Evolutionary conservation across 2,888 invertebrate species (phyloP), one percentile per base, ranked within the genome.

Genomic region (Cepaea hortensis): DNA sequence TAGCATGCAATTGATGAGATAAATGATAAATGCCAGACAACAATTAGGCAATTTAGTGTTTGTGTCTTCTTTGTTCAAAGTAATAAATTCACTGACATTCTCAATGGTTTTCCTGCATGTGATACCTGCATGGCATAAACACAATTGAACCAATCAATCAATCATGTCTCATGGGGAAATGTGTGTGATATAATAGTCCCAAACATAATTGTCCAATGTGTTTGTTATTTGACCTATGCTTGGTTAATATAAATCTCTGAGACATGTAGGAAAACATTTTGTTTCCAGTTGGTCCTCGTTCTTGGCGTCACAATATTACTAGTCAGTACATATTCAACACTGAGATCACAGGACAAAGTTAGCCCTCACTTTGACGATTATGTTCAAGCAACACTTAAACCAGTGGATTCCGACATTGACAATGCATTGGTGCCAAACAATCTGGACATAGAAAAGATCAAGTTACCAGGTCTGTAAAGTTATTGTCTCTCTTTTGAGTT

Each of bases 221-320:
- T 35, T 35, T 35, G 35, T 35, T 35, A 35, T 35, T 35, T 35
- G 35, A 35, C 35, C 35, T 35, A 7, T 73, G 13, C 73, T n/a
- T 73, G n/a, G n/a, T 73, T 73, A 35, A 35, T 5, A 23, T 3
- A 73, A n/a, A 35, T 73, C 13, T 73, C 18, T 15, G 18, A 15
- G 18, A 68, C 18, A 68, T 20, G 6, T 18, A 23, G 7, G 7
- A 6, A 72, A 5, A 5, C 23, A 3, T 77, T 55, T 77, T 77
- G 3, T 9, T 84, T 79, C n/a, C 94, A 97, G 97, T 95, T 96
- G 46, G 96, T 98, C 85, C 94, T 98, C 75, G 95, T 97, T 79
- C 95, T 97, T 89, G 98, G 98, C 0, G 95, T 98, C n/a, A 96
- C 97, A 81, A 96, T 98, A 86, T 96, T 99, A 96, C 96, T 98